Evolutionary conservation across 2,797 vertebrate species (phyloP), one percentile per base, ranked within the genome.

Genomic region (Amniataba percoides): DNA sequence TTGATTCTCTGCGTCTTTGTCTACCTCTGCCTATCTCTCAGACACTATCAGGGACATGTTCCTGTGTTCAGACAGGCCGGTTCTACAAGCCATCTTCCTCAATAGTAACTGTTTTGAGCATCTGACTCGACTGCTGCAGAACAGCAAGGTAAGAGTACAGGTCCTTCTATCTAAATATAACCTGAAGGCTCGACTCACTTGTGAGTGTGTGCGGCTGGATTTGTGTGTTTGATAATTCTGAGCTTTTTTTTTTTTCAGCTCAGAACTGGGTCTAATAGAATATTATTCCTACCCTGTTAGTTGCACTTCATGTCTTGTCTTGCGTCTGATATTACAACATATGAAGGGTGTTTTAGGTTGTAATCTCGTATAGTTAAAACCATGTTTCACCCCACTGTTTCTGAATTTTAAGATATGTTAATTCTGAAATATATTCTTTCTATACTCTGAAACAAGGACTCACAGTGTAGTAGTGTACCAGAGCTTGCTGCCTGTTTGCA

Each of bases 31-130:
- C 31, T 1, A 7, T 60, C 8, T 65, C 45, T 46, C 89, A 99
- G 98, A 97, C 93, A 97, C 97, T 62, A 97, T 99, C 94, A 97
- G 96, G 89, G 96, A 97, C 88, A 99, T 99, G 97, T 96, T 99
- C 92, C 96, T 98, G 91, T 99, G 97, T 81, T 95, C 95, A 23
- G 98, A 99, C 88, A 95, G 97, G 56, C 98, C 98, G 10, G 98
- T 99, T 81, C 95, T 99, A 64, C 98, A 99, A 94, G 97, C 98
- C 70, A 97, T 98, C 95, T 99, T 99, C 93, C 97, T 99, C 89
- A 99, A 98, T 86, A 99, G 98, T 81, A 99, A 99, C 94, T 99
- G 98, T 83, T 99, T 99, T 85, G 97, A 99, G 90, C 98, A 99
- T 92, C 95, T 99, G 72, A 98, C 96, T 55, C 93, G 98, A 57